Evolutionary conservation across 2,797 vertebrate genomes (phyloP), one percentile per base, ranked within the genome.

Genomic region (Cyprinella venusta): DNA sequence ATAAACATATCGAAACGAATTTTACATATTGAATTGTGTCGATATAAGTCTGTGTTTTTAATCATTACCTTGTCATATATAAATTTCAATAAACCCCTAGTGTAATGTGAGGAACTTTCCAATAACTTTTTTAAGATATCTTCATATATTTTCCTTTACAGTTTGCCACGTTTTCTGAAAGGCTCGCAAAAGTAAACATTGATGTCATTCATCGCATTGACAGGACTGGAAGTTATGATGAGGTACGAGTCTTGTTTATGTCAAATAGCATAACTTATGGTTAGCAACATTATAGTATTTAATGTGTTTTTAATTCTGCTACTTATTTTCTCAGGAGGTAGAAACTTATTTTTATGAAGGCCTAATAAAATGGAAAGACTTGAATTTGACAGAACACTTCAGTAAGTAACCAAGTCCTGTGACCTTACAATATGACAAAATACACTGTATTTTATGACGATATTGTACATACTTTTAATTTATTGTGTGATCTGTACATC

Each of bases 81-180:
- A 30, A 33, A 24, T 6, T 64, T n/a, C 16, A 30, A 15, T 21
- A 8, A 13, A 4, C 3, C 2, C 0, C 0, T 64, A 13, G 3
- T 64, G 9, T 45, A 45, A 77, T 19, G 30, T 2, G 9, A 33
- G 52, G 2, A 75, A 38, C 33, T 76, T 59, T 76, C 21, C 13
- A 24, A 30, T 1, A 30, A 30, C 26, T 30, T 30, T 30, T 30
- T 52, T 56, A 10, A 9, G 8, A 68, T 75, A 19, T 40, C 3
- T 67, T 40, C 3, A 52, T 36, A 36, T 40, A 8, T 33, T 24
- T 33, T 45, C 0, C 6, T 33, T 87, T 91, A 0, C 88, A 99
- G 98, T 99, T 98, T 94, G 97, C 96, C 83, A 99, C 97, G 5
- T 99, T 99, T 91, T 96, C 98, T 0, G 98, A 99, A 89, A 95